Evolutionary conservation across 1,140 invertebrate genomes (phyloP).

Genomic region (Tetragnatha versicolor): DNA sequence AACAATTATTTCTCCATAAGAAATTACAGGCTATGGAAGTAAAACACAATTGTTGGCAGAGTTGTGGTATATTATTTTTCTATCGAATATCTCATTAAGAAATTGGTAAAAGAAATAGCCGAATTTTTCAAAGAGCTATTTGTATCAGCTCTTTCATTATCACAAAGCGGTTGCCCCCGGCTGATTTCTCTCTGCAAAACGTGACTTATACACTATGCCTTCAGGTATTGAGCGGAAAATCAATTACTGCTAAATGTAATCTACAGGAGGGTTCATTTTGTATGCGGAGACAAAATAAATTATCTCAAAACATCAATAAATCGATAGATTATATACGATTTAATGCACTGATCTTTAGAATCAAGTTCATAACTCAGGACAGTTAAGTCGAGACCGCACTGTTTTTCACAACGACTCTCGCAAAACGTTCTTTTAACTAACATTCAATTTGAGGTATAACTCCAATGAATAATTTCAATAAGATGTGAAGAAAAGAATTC

Average conservation of each 20-base stretch:
- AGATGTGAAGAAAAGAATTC: too few species aligned
- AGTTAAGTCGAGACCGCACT: too few species aligned
- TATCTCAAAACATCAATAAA: slow-evolving; percentile 51
- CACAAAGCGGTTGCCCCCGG: slow-evolving; percentile 2
- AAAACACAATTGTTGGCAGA: neutral
- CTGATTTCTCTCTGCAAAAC: slow-evolving; percentile 27
- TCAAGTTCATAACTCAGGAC: slow-evolving; percentile 6
- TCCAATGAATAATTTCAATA: too few species aligned
- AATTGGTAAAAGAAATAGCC: slow-evolving; percentile 9
- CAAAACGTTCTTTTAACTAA: too few species aligned
- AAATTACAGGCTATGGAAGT: too few species aligned
- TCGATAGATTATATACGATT: slow-evolving; percentile 41
- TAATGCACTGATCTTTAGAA: slow-evolving; percentile 39
- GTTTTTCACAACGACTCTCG: too few species aligned
- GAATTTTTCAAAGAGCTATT: slow-evolving; percentile 25
- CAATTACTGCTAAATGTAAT: slow-evolving; percentile 47
- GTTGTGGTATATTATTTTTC: neutral
- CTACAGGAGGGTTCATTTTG: slow-evolving; percentile 45
- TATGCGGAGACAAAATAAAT: slow-evolving; percentile 52
- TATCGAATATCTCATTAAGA: slow-evolving; percentile 21
- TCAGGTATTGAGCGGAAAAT: slow-evolving; percentile 49
- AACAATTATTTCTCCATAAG: too few species aligned
- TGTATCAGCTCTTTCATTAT: slow-evolving; percentile 35
- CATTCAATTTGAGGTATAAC: too few species aligned
- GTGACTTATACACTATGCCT: neutral